phyloP scores from a whole-genome alignment of 2,888 invertebrate genomes.

The Polylopha cassiicola region DNA sequence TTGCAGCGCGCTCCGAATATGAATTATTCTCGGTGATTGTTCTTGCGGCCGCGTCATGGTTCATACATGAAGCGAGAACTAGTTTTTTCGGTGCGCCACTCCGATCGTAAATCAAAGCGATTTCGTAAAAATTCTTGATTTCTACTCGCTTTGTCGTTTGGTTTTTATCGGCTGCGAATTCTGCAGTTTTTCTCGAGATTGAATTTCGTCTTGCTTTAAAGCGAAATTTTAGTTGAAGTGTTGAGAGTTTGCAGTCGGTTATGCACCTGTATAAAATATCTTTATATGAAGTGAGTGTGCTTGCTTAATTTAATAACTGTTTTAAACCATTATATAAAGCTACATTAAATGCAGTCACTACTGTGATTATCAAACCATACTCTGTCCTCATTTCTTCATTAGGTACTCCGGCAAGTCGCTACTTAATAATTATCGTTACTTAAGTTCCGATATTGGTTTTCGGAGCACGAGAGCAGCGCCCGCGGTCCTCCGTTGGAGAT shows the following conservation, averaged over 20 bases:
- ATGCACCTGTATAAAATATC: too few species aligned
- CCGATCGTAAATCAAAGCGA: slow-evolving; percentile 55
- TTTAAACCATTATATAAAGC: too few species aligned
- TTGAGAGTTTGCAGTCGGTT: neutral
- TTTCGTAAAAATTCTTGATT: slow-evolving; percentile 57
- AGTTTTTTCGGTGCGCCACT: slow-evolving; percentile 61
- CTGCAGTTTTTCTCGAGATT: slow-evolving; percentile 23
- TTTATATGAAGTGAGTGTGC: too few species aligned
- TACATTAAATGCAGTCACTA: too few species aligned
- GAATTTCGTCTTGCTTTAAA: slow-evolving; percentile 5
- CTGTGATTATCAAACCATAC: slow-evolving; percentile 11
- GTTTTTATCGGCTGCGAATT: slow-evolving; percentile 41
- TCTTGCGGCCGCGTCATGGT: slow-evolving; percentile 72
- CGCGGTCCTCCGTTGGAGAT: slow-evolving; percentile 51
- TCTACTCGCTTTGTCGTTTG: slow-evolving; percentile 37
- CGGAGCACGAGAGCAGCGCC: slow-evolving; percentile 42
- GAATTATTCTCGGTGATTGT: slow-evolving; percentile 75
- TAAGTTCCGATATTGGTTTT: slow-evolving; percentile 47
- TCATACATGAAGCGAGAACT: slow-evolving; percentile 76
- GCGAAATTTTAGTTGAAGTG: slow-evolving; percentile 6
- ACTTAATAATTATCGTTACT: slow-evolving; percentile 54
- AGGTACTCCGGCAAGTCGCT: slow-evolving; percentile 23
- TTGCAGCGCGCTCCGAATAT: slow-evolving; percentile 75
- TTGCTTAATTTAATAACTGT: too few species aligned
- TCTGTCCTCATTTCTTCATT: slow-evolving; percentile 4